Evolutionary conservation across 2,797 vertebrate species (phyloP), one percentile per base, ranked within the genome.

Genomic region (Channa striata): DNA sequence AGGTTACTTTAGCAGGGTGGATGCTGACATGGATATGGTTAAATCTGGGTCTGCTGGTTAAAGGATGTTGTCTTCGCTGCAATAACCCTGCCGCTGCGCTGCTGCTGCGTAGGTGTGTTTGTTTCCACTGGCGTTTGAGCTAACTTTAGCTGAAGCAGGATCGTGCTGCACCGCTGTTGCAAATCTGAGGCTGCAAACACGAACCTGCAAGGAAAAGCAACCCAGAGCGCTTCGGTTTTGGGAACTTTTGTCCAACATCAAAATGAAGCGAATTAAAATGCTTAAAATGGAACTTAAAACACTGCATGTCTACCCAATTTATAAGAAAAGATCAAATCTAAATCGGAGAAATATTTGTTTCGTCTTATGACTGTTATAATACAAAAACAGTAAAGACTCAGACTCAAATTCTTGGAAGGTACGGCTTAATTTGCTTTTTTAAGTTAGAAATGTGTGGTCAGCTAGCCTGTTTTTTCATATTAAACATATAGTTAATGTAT

Each of bases 31-130:
- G 56, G 77, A 78, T 76, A 73, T 42, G 39, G 57, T 64, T 79
- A 54, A 79, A 78, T 80, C 65, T 77, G 74, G 62, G 43, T 57
- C 30, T 58, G 42, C 61, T 64, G 68, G 47, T 71, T 77, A 43
- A 72, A 83, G 73, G 72, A 80, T 68, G 80, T 80, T 23, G 74
- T 68, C 69, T 64, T 66, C 13, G 13, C 68, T 59, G 62, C 53
- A 69, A 39, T 49, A 59, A 6, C 74, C 46, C 53, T 17, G 50
- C 71, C 64, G 50, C 75, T 79, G 44, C 3, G n/a, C 71, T 58
- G 68, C 36, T 67, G 74, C 76, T 57, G 88, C 46, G 85, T 89
- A 86, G 87, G 88, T 86, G 89, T 85, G 73, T 86, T 88, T 86
- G 73, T 89, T 91, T 91, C 83, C 85, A 71, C 73, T 62, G 68